Conservation (phyloP, 2,888 invertebrate species). For the Callimorpha dominula region DNA sequence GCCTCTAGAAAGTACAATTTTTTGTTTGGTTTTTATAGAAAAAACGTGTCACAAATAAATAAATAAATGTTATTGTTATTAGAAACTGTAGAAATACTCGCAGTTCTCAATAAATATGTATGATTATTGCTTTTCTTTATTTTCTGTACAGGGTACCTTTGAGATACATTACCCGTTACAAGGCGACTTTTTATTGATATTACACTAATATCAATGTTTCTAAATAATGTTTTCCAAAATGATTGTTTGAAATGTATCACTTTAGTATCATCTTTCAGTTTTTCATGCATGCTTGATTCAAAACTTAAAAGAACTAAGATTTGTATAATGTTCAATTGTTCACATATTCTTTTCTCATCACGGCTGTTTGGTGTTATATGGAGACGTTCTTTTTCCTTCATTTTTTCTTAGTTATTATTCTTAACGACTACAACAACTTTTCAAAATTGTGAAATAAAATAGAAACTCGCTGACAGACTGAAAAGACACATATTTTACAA, state of each 20-base stretch:
- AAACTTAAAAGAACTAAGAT: no score
- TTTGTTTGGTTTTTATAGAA: conserved; percentile 3
- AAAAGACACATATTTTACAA: not conserved
- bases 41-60: conserved; percentile 9
- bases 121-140: conserved; percentile 9
- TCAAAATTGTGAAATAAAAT: not conserved
- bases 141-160: not conserved
- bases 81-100: conserved; percentile 5
- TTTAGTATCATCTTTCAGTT: no score
- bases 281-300: no score
- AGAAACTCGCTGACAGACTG: not conserved
- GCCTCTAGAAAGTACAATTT: not conserved
- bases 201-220: not conserved
- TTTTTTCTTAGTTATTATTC: not conserved
- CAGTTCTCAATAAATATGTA: conserved; percentile 15
- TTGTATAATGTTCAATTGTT: not conserved
- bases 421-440: not conserved
- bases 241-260: not conserved
- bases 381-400: not conserved
- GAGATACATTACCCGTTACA: not conserved
- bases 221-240: not conserved
- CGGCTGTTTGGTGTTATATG: no score
- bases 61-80: conserved; percentile 12
- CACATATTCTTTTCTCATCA: no score
- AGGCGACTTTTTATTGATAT: not conserved